phyloP scores from a whole-genome alignment of 2,797 vertebrate genomes.

The Lagodon rhomboides region DNA sequence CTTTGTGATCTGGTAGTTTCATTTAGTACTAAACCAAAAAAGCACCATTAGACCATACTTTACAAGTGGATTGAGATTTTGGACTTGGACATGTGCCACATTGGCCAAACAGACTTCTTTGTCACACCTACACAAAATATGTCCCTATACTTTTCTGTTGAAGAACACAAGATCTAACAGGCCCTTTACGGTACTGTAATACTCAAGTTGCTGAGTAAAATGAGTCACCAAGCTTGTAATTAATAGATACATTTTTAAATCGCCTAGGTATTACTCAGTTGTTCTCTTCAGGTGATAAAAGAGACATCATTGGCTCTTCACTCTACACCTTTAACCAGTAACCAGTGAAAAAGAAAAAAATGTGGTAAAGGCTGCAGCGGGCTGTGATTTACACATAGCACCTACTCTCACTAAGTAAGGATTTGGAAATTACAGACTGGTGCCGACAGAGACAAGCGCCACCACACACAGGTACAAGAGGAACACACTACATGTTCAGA shows the following conservation, averaged over 20 bases:
- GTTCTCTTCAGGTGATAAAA: background rate
- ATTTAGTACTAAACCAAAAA: background rate
- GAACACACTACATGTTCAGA: background rate
- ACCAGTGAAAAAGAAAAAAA: background rate
- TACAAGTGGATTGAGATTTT: background rate
- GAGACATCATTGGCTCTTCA: background rate
- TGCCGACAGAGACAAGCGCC: background rate
- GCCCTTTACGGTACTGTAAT: background rate
- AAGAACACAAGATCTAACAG: background rate
- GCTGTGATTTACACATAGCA: background rate
- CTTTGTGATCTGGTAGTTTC: background rate
- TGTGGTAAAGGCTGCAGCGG: background rate
- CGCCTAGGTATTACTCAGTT: background rate
- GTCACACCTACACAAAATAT: background rate
- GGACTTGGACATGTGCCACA: background rate
- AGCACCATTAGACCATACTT: background rate
- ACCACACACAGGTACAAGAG: constrained; percentile 20
- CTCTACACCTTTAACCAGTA: background rate
- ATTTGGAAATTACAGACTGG: constrained; percentile 39
- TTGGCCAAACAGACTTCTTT: background rate
- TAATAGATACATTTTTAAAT: no score
- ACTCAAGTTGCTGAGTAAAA: background rate
- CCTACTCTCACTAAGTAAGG: constrained; percentile 18
- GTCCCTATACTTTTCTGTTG: background rate
- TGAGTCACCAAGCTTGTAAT: background rate